These are phyloP conservation scores for Sminthurinus signatus DNA, from an alignment of 1,140 invertebrate genomes.

Conservation along the genomic window DNA sequence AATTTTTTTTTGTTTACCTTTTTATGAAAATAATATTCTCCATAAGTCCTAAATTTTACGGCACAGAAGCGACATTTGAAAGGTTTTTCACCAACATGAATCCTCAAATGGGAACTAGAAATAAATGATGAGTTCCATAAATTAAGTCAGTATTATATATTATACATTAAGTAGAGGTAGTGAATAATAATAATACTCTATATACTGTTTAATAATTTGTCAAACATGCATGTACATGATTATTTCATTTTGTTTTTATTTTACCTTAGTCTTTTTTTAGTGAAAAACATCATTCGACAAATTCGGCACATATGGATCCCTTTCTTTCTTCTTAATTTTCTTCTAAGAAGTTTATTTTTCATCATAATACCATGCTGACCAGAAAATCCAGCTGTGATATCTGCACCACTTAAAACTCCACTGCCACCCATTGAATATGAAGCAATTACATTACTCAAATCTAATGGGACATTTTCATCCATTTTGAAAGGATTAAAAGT, in stretches of 20 bases:
- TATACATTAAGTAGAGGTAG: too few species aligned
- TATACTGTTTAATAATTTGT: too few species aligned
- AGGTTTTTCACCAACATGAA: constrained; percentile 18
- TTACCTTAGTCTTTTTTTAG: not conserved
- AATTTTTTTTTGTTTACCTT: too few species aligned
- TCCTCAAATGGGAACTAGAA: constrained; percentile 7
- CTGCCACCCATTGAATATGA: not conserved
- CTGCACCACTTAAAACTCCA: too few species aligned
- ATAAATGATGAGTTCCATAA: constrained; percentile 5
- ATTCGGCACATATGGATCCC: constrained; percentile 9
- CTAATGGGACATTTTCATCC: constrained; percentile 1
- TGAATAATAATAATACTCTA: too few species aligned
- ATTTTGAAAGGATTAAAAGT: constrained; percentile 5
- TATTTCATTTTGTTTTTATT: too few species aligned
- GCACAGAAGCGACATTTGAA: constrained; percentile 14
- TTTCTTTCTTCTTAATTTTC: not conserved
- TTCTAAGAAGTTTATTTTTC: not conserved
- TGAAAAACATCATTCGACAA: constrained; percentile 17
- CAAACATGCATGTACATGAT: too few species aligned
- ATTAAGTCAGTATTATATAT: too few species aligned
- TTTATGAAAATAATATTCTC: not conserved
- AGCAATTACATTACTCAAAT: constrained; percentile 9
- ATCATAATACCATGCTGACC: not conserved
- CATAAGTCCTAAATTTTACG: constrained; percentile 4
- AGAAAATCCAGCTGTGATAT: not conserved